Evolutionary conservation across 2,797 vertebrate genomes (phyloP).

Genomic region (Myotis vivesi): DNA sequence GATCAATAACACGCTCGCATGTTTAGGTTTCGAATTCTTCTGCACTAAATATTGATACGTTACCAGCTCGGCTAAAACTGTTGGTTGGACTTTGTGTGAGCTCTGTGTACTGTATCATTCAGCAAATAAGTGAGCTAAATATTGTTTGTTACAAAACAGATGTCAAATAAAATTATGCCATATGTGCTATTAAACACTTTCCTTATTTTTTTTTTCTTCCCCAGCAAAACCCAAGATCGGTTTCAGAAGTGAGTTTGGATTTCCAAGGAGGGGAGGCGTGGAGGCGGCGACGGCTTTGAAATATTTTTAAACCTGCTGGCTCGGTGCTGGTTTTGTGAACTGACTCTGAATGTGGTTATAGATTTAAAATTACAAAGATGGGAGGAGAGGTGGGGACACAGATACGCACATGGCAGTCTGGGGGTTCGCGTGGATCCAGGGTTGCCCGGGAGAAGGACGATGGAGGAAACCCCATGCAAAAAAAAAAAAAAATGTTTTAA

Average conservation of each 20-base stretch:
- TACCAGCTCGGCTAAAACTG: constrained; percentile 85
- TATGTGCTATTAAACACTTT: constrained; percentile 91
- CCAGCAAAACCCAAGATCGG: constrained; percentile 83
- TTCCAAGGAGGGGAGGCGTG: constrained; percentile 83
- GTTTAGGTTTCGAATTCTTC: constrained; percentile 86
- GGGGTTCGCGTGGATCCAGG: neutral
- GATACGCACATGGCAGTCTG: neutral
- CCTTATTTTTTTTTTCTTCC: constrained; percentile 79
- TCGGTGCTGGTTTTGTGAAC: constrained; percentile 74
- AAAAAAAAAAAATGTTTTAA: neutral
- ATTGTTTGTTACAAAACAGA: constrained; percentile 92
- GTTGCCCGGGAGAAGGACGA: neutral
- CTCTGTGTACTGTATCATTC: constrained; percentile 88
- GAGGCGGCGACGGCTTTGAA: constrained; percentile 82
- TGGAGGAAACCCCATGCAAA: neutral
- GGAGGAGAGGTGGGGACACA: constrained; percentile 55
- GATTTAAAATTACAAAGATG: constrained; percentile 69
- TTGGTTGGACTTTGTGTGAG: constrained; percentile 89
- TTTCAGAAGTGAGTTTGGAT: constrained; percentile 85
- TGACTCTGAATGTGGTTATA: constrained; percentile 67
- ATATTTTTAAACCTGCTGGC: constrained; percentile 82
- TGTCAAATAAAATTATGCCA: constrained; percentile 92
- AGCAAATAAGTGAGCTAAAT: constrained; percentile 91
- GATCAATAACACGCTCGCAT: constrained; percentile 87
- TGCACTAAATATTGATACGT: constrained; percentile 88